Evolutionary conservation across 2,888 invertebrate genomes (phyloP).

Genomic region (Drosophila koepferae): DNA sequence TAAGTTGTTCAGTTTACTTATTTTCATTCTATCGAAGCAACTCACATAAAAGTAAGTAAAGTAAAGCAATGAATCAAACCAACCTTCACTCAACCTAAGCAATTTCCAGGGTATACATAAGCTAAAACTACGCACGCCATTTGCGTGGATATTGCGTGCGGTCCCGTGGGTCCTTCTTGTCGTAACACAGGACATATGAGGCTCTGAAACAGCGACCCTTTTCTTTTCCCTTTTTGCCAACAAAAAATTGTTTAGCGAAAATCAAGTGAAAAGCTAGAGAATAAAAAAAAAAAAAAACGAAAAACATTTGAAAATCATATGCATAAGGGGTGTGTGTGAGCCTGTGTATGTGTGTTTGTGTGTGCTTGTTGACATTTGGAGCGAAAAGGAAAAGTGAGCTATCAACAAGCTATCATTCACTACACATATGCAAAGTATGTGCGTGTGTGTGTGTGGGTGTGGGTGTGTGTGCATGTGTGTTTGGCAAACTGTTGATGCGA

Average conservation of each 20-base stretch:
- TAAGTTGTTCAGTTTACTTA: background rate
- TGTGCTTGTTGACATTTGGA: conserved; percentile 71
- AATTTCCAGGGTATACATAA: conserved; percentile 37
- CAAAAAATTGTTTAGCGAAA: conserved; percentile 64
- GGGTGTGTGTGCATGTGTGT: conserved; percentile 41
- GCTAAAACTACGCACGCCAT: conserved; percentile 65
- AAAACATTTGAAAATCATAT: conserved; percentile 76
- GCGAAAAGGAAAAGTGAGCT: conserved; percentile 71
- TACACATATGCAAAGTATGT: conserved; percentile 65
- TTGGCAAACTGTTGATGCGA: conserved; percentile 81
- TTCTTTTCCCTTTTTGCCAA: conserved; percentile 60
- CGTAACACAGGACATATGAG: conserved; percentile 29
- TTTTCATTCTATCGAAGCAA: background rate
- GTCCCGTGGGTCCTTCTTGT: conserved; percentile 51
- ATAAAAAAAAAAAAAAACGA: conserved; percentile 42
- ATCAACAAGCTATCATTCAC: conserved; percentile 80
- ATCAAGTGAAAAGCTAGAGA: conserved; percentile 68
- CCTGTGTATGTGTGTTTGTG: conserved; percentile 1
- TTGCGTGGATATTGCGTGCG: conserved; percentile 43
- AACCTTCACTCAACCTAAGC: background rate
- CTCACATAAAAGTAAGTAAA: too few relatives aligned
- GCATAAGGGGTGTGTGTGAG: conserved; percentile 33
- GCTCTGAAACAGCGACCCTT: conserved; percentile 38
- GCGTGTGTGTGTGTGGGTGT: conserved; percentile 33
- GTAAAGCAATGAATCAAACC: background rate